Conservation (phyloP, 2,113 vertebrate species). For the Tapirus terrestris region DNA sequence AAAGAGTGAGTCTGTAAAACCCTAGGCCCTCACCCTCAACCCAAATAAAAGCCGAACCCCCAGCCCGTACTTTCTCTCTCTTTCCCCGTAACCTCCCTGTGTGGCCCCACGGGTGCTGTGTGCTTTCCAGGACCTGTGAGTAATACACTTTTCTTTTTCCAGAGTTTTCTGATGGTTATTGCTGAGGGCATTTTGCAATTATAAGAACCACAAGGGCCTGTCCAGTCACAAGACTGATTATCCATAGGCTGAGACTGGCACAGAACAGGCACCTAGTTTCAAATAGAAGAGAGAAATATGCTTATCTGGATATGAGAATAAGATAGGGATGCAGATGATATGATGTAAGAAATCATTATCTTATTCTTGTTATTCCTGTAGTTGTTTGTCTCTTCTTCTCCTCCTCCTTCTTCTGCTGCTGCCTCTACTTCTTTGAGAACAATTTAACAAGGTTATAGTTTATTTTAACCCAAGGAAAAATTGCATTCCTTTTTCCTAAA, state of each 20-base stretch:
- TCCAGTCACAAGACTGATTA: background rate
- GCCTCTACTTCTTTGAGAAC: background rate
- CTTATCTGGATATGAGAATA: background rate
- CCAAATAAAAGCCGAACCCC: background rate
- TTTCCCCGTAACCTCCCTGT: background rate
- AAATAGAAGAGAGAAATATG: background rate
- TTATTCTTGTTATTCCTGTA: background rate
- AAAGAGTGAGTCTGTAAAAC: background rate
- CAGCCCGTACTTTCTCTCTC: accelerated
- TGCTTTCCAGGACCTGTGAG: background rate
- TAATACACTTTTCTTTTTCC: background rate
- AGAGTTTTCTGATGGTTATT: background rate
- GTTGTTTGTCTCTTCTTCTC: background rate
- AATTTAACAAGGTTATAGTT: background rate
- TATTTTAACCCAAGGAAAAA: background rate
- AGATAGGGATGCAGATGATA: background rate
- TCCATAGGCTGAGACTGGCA: background rate
- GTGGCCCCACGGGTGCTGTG: background rate
- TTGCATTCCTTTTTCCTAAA: background rate
- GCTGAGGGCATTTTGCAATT: background rate
- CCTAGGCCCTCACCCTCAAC: background rate
- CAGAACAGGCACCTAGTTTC: background rate
- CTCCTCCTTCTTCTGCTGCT: background rate
- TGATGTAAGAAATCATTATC: background rate
- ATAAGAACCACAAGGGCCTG: background rate